Conservation (phyloP, 2,888 invertebrate genomes). For the Lasioglossum morio region DNA sequence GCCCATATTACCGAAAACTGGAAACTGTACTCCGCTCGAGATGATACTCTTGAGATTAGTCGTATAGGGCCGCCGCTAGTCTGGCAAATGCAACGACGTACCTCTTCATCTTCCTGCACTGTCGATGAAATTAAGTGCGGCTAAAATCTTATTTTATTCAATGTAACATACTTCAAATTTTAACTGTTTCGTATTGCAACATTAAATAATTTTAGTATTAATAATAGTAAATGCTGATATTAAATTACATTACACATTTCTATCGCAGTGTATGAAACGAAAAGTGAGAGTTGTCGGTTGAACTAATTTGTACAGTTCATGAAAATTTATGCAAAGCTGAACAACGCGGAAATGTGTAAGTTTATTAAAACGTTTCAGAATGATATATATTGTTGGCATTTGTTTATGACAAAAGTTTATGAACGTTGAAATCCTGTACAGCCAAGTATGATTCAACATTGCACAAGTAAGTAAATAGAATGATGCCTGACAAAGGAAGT, state of each 20-base stretch:
- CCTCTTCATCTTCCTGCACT: neutral
- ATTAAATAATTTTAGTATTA: too few relatives aligned
- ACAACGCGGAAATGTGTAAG: too few relatives aligned
- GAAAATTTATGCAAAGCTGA: too few relatives aligned
- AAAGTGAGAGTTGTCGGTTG: neutral
- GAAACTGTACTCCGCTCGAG: neutral
- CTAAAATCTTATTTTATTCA: too few relatives aligned
- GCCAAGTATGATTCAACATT: neutral
- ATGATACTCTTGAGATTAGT: neutral
- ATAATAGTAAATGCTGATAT: neutral
- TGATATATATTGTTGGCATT: neutral
- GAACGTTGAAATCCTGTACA: neutral
- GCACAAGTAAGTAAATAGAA: neutral
- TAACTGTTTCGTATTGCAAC: neutral
- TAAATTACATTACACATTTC: neutral
- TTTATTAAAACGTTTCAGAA: neutral
- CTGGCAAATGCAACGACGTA: neutral
- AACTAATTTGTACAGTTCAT: neutral
- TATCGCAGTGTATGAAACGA: neutral
- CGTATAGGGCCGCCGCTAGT: neutral
- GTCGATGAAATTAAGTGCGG: neutral
- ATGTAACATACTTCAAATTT: neutral
- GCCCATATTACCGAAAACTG: neutral
- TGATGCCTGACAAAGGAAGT: neutral
- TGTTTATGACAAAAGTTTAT: neutral